Conservation (phyloP, 1,140 invertebrate genomes). For the Pemphigus obesinymphae region DNA sequence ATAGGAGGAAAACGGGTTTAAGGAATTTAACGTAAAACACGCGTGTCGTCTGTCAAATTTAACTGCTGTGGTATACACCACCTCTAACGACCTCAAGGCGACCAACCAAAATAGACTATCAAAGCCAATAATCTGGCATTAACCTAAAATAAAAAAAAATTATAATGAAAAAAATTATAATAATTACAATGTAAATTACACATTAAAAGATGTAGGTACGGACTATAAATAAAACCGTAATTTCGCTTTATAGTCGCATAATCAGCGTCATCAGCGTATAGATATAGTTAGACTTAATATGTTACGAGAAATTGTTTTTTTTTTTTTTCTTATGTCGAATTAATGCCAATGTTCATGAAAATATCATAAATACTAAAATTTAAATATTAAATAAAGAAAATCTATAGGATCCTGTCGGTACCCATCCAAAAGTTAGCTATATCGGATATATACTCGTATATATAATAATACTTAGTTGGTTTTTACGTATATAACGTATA, state of each 20-base stretch:
- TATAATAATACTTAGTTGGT: no score
- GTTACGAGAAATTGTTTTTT: background rate
- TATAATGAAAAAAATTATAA: background rate
- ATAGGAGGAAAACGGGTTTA: slow-evolving; percentile 20
- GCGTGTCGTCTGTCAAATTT: slow-evolving; percentile 39
- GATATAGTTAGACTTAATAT: no score
- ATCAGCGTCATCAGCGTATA: background rate
- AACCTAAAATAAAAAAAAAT: background rate
- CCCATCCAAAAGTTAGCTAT: background rate
- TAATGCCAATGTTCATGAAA: background rate
- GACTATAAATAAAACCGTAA: slow-evolving; percentile 32
- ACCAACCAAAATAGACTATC: slow-evolving; percentile 1
- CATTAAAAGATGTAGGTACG: background rate
- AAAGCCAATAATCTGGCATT: background rate
- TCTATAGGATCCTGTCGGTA: background rate
- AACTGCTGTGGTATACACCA: slow-evolving; percentile 17
- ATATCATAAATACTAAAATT: background rate
- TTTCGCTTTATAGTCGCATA: background rate
- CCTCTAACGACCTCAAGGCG: slow-evolving; percentile 4
- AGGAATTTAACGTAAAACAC: slow-evolving; percentile 15
- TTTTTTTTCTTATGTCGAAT: slow-evolving; percentile 1
- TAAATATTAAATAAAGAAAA: background rate
- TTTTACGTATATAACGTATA: no score
- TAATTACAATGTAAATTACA: slow-evolving; percentile 33
- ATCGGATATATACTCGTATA: no score